These are phyloP conservation scores for Arion vulgaris DNA, from an alignment of 1,140 invertebrate species.

Conservation along the genomic window DNA sequence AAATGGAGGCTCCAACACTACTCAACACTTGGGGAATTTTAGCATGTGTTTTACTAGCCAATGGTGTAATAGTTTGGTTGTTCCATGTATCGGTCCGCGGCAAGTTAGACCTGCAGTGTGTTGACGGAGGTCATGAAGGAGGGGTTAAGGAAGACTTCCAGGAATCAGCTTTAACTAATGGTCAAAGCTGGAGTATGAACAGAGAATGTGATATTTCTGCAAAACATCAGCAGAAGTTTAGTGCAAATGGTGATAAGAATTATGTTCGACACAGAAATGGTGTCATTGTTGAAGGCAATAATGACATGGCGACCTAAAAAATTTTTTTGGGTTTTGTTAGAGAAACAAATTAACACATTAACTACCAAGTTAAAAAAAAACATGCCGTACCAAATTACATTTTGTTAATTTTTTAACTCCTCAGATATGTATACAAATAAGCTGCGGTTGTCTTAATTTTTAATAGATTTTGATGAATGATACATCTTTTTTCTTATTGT, in stretches of 20 bases:
- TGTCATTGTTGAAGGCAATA: not conserved
- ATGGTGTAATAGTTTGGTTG: constrained; percentile 14
- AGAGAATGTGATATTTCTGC: not conserved
- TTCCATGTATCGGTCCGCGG: constrained; percentile 27
- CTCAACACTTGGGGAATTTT: constrained; percentile 58
- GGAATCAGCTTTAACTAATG: not conserved
- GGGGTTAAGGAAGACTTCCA: not conserved
- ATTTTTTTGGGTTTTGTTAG: not conserved
- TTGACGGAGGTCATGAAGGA: not conserved
- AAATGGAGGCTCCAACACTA: constrained; percentile 53
- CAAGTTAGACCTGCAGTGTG: not conserved
- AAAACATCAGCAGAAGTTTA: not conserved
- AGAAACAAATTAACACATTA: too few relatives aligned
- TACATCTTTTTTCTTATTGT: too few relatives aligned
- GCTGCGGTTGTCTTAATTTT: too few relatives aligned
- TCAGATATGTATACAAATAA: too few relatives aligned
- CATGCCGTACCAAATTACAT: too few relatives aligned
- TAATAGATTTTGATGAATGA: too few relatives aligned
- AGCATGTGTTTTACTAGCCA: constrained; percentile 7
- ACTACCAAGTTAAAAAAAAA: too few relatives aligned
- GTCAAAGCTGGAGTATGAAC: not conserved
- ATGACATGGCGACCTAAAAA: not conserved
- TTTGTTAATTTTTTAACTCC: too few relatives aligned
- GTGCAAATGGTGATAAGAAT: not conserved
- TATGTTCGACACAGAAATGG: not conserved